Conservation (phyloP, 2,797 vertebrate genomes). For the Coracias cyanogaster region DNA sequence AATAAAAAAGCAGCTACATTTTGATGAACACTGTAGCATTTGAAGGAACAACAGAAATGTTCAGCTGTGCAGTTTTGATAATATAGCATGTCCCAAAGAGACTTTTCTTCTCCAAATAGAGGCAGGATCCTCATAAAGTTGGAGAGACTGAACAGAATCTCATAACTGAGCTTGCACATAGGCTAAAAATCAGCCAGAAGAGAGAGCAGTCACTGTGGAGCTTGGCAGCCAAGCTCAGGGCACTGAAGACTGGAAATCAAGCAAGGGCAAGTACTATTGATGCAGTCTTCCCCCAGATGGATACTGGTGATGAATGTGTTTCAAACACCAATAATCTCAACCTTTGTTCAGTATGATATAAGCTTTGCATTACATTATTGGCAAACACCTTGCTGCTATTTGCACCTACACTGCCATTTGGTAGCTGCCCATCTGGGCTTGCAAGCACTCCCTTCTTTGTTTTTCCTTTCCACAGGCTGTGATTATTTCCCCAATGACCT, state of each 20-base stretch:
- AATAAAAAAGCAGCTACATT: neutral
- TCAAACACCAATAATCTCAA: neutral
- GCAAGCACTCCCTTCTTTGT: neutral
- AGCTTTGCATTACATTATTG: neutral
- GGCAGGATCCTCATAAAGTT: neutral
- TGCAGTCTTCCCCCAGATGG: neutral
- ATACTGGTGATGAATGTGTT: neutral
- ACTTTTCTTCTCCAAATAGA: neutral
- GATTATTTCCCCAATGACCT: neutral
- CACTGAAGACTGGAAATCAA: neutral
- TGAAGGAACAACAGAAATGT: neutral
- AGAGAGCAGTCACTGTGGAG: neutral
- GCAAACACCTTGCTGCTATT: neutral
- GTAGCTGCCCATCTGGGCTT: neutral
- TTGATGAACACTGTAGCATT: accelerated
- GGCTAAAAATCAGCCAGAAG: neutral
- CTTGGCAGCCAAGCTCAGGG: neutral
- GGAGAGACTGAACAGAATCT: neutral
- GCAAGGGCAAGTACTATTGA: neutral
- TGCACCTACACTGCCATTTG: neutral
- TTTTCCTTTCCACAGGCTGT: neutral
- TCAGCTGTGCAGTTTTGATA: neutral
- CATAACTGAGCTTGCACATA: neutral
- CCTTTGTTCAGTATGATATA: neutral
- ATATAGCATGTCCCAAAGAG: neutral